A percentile compares a stretch with the other conserved stretches of the same genome.
These are phyloP conservation scores for Lithosia quadra DNA, from an alignment of 2,888 invertebrate species.

Conservation along the genomic window DNA sequence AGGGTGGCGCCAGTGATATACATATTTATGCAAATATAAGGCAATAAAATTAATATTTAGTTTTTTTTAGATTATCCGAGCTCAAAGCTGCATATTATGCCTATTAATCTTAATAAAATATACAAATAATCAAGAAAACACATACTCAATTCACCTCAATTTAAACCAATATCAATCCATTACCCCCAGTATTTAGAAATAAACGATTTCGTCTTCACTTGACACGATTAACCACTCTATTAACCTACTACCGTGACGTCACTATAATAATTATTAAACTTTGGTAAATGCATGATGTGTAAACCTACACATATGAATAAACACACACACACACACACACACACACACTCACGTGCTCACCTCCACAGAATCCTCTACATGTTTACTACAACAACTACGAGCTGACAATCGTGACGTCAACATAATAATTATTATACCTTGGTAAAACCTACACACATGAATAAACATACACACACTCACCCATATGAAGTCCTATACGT, in stretches of 20 bases:
- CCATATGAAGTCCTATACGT: background rate
- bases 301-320: background rate
- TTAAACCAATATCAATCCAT: background rate
- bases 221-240: constrained; percentile 4
- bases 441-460: constrained; percentile 5
- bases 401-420: constrained; percentile 5
- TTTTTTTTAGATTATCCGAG: background rate
- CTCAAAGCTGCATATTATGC: background rate
- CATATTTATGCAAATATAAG: background rate
- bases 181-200: background rate
- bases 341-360: too few relatives aligned
- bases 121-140: background rate
- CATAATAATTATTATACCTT: background rate
- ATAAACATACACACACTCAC: constrained; percentile 2
- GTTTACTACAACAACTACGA: background rate
- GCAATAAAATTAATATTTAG: background rate
- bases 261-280: background rate
- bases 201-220: constrained; percentile 3
- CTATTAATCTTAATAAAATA: background rate
- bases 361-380: too few relatives aligned
- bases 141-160: background rate
- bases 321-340: too few relatives aligned
- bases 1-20: background rate
- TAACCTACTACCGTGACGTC: constrained; percentile 6
- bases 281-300: background rate